phyloP scores from a whole-genome alignment of 2,797 vertebrate species.

The Heliangelus exortis region DNA sequence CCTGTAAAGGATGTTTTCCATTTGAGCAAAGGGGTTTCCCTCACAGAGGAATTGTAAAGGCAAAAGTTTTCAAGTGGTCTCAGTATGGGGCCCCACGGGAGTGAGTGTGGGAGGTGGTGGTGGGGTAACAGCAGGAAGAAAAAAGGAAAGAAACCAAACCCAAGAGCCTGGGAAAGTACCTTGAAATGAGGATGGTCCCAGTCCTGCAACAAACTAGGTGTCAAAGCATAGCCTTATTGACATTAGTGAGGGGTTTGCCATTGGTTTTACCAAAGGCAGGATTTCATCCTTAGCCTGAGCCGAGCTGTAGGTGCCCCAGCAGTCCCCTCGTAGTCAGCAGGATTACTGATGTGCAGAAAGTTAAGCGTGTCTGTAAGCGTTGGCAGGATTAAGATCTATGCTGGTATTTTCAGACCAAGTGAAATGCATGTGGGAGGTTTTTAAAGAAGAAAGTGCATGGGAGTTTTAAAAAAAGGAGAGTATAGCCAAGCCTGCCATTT shows the following conservation, averaged over 20 bases:
- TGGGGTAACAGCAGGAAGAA: conserved; percentile 8
- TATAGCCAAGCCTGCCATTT: conserved; percentile 47
- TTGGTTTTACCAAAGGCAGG: not conserved
- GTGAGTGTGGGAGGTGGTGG: conserved; percentile 42
- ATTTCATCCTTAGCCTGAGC: not conserved
- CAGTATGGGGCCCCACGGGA: conserved; percentile 34
- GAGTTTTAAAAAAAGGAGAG: conserved; percentile 47
- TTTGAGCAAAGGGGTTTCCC: conserved; percentile 25
- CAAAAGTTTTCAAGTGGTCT: conserved; percentile 56
- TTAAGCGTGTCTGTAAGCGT: conserved; percentile 55
- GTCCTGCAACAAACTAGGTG: conserved; percentile 18
- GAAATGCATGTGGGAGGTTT: conserved; percentile 69
- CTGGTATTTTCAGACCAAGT: conserved; percentile 68
- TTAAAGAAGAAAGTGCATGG: conserved; percentile 62
- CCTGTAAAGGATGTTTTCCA: conserved; percentile 60
- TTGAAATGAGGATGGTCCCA: conserved; percentile 38
- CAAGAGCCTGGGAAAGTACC: conserved; percentile 45
- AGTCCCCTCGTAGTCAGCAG: not conserved
- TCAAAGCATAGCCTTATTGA: conserved; percentile 10
- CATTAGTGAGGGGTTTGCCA: conserved; percentile 4
- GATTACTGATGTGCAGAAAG: conserved; percentile 54
- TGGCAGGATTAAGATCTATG: conserved; percentile 65
- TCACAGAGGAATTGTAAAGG: not conserved
- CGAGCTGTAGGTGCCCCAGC: not conserved
- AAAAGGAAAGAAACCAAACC: not conserved